Evolutionary conservation across 2,113 vertebrate species (phyloP).

Genomic region (Psephotus haematonotus): DNA sequence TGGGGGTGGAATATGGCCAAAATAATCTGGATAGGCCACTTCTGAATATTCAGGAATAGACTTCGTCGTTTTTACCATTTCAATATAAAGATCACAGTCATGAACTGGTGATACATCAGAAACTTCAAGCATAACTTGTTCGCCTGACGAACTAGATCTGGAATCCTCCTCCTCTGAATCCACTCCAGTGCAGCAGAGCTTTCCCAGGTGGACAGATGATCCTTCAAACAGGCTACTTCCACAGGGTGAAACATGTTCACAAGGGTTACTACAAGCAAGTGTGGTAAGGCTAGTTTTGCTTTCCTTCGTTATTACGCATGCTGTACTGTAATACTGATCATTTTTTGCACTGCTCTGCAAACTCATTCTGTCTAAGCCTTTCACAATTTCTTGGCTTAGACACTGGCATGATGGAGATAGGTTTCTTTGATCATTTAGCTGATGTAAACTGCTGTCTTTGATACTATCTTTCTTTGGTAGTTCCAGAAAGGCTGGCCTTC

Average conservation of each 20-base stretch:
- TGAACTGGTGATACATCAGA: constrained; percentile 88
- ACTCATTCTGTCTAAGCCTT: constrained; percentile 80
- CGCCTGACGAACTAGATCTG: constrained; percentile 74
- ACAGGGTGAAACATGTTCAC: constrained; percentile 69
- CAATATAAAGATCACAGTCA: constrained; percentile 93
- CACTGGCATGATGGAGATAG: constrained; percentile 38
- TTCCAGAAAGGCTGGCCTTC: constrained; percentile 68
- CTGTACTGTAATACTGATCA: constrained; percentile 28
- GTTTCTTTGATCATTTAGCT: constrained; percentile 54
- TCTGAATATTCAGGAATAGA: constrained; percentile 93
- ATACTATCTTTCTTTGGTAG: constrained; percentile 74
- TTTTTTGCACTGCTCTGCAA: constrained; percentile 66
- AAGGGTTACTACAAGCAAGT: constrained; percentile 59
- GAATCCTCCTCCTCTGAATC: constrained; percentile 85
- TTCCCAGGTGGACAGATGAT: constrained; percentile 77
- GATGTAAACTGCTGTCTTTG: constrained; percentile 51
- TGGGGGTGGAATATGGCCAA: constrained; percentile 90
- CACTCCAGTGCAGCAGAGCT: constrained; percentile 79
- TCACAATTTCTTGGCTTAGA: constrained; percentile 81
- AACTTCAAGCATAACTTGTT: constrained; percentile 78
- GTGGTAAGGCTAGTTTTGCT: constrained; percentile 30
- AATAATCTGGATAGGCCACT: constrained; percentile 98
- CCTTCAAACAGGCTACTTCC: constrained; percentile 75
- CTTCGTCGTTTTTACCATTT: constrained; percentile 88
- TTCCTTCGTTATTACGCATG: constrained; percentile 58